Evolutionary conservation across 2,888 invertebrate species (phyloP).

Genomic region (Argyresthia goedartella): DNA sequence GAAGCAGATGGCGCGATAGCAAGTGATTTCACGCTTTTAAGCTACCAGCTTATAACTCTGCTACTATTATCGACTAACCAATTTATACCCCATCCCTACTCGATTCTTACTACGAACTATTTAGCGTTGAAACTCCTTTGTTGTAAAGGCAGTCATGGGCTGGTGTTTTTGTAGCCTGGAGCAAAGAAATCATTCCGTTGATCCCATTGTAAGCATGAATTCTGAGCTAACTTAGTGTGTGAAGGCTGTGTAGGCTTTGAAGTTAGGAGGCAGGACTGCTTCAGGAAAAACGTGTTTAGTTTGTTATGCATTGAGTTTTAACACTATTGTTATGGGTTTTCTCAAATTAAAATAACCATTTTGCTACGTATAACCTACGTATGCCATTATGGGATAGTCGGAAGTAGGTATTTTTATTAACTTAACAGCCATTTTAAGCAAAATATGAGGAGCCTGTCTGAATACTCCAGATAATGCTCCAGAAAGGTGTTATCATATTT

Average conservation of each 20-base stretch:
- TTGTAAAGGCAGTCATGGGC: background rate
- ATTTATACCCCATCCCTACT: background rate
- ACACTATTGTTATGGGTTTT: too few species aligned
- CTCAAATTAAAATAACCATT: too few species aligned
- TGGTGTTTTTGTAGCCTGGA: constrained; percentile 19
- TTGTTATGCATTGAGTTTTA: too few species aligned
- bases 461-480: too few species aligned
- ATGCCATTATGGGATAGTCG: too few species aligned
- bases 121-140: background rate
- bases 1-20: constrained; percentile 52
- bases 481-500: too few species aligned
- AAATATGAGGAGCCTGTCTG: too few species aligned
- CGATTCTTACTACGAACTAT: background rate
- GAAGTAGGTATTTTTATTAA: too few species aligned
- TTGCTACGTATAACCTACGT: too few species aligned
- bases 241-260: constrained; percentile 17
- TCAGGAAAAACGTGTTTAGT: constrained; percentile 17
- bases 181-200: constrained; percentile 42
- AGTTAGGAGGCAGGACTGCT: constrained; percentile 20
- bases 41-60: constrained; percentile 46
- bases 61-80: constrained; percentile 17
- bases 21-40: constrained; percentile 41
- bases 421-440: too few species aligned
- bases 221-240: constrained; percentile 31
- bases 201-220: constrained; percentile 51